Evolutionary conservation across 1,140 invertebrate species (phyloP), one percentile per base, ranked within the genome.

Genomic region (Onthophagus taurus): DNA sequence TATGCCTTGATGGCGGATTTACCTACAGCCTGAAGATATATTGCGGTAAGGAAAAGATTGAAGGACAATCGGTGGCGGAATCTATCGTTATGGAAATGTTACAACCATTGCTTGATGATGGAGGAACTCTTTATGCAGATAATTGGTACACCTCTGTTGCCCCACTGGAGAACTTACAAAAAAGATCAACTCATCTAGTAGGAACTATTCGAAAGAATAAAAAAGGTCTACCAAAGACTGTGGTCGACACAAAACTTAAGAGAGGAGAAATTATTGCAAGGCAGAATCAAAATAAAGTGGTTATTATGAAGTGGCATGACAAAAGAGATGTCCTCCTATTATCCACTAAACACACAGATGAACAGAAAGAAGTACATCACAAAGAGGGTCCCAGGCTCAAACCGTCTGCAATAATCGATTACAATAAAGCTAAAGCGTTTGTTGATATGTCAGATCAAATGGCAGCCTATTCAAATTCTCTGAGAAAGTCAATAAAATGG

Each of bases 151-250:
- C 53, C 24, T 65, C 63, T 51, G 50, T 67, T 44, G 24, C 57
- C 35, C 51, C 70, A 42, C 60, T 64, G 35, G 42, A 64, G 42
- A 49, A 53, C 48, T 50, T 67, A 52, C 45, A 67, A 43, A 41
- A 55, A 23, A 60, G 54, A 43, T 51, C 69, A 43, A 71, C 59
- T 6, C 62, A 71, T 62, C 54, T 64, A 6, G 50, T 64, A 44
- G 62, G 67, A 44, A 71, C 65, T 46, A 31, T 71, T 45, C 49
- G 55, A 36, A 53, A 54, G 48, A 65, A 63, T 48, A 42, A 57
- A 44, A 61, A 59, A 51, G 48, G 51, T 45, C 51, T 63, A 16
- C 58, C 63, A 19, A 57, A 60, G 44, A 42, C 48, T 31, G 60
- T 12, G 55, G 64, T 42, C 55, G 14, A 51, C 42, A 44, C 48